Evolutionary conservation across 2,113 vertebrate genomes (phyloP).

Genomic region (human): DNA sequence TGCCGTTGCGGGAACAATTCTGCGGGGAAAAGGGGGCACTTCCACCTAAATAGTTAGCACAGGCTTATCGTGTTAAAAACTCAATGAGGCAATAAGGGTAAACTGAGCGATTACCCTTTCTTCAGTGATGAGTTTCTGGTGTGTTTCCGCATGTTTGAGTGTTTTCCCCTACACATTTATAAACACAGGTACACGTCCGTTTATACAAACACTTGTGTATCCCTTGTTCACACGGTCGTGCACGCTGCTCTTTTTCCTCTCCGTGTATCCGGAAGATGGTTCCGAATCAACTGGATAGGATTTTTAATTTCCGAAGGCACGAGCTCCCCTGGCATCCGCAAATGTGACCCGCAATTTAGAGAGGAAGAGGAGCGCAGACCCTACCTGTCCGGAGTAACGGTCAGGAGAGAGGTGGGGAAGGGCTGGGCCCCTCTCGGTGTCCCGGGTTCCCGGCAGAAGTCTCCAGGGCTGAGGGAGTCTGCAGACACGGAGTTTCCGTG

Average conservation of each 20-base stretch:
- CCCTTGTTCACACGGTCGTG: not conserved
- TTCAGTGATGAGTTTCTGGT: not conserved
- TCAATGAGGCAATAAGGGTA: not conserved
- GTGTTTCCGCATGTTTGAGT: not conserved
- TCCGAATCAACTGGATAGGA: not conserved
- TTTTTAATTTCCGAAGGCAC: not conserved
- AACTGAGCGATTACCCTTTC: not conserved
- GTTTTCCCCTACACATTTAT: fast-evolving
- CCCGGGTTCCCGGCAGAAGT: fast-evolving
- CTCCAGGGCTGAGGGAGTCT: not conserved
- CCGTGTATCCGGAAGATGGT: not conserved
- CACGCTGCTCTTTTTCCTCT: fast-evolving
- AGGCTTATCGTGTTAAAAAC: not conserved
- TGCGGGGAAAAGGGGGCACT: not conserved
- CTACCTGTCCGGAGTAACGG: not conserved
- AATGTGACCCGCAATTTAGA: not conserved
- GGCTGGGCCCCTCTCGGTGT: not conserved
- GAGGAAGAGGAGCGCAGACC: not conserved
- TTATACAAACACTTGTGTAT: not conserved
- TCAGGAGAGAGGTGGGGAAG: not conserved
- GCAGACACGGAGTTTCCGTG: too few relatives aligned
- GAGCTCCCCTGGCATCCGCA: not conserved
- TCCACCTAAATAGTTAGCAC: too few relatives aligned
- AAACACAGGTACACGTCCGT: not conserved
- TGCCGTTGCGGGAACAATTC: not conserved